phyloP scores from a whole-genome alignment of 2,888 invertebrate species.

The Synergus umbraculus region DNA sequence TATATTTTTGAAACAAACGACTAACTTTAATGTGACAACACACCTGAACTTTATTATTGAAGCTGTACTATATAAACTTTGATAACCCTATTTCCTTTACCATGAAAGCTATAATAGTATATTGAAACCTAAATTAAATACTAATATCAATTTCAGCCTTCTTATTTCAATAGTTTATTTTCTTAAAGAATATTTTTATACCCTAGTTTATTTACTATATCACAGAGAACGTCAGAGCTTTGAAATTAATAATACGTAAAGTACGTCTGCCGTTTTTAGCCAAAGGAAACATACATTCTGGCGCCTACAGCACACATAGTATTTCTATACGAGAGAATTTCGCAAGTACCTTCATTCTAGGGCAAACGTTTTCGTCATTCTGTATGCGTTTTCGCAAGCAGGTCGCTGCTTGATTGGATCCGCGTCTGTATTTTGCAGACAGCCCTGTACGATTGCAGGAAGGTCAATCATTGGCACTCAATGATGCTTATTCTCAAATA shows the following conservation, averaged over 20 bases:
- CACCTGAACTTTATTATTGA: too few species aligned
- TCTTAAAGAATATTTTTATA: not conserved
- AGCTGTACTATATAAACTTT: not conserved
- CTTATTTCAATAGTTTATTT: not conserved
- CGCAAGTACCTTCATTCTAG: conserved; percentile 60
- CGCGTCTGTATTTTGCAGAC: conserved; percentile 47
- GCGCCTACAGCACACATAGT: conserved; percentile 3
- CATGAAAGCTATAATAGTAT: not conserved
- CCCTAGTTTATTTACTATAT: not conserved
- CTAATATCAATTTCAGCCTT: not conserved
- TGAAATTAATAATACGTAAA: not conserved
- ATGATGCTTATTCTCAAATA: conserved; percentile 14
- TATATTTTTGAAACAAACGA: too few species aligned
- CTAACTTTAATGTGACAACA: too few species aligned
- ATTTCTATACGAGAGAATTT: conserved; percentile 43
- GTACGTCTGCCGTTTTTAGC: not conserved
- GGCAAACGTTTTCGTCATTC: conserved; percentile 60
- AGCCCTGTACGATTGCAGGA: conserved; percentile 10
- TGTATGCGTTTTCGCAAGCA: conserved; percentile 56
- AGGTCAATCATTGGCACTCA: conserved; percentile 36
- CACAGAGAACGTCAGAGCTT: not conserved
- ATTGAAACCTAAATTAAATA: not conserved
- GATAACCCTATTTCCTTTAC: not conserved
- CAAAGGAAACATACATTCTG: conserved; percentile 9
- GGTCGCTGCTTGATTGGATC: conserved; percentile 51